Percentiles rank a stretch among this genome's conserved stretches.
These are phyloP conservation scores for Sebastes taczanowskii DNA, from an alignment of 2,797 vertebrate genomes.

Conservation along the genomic window DNA sequence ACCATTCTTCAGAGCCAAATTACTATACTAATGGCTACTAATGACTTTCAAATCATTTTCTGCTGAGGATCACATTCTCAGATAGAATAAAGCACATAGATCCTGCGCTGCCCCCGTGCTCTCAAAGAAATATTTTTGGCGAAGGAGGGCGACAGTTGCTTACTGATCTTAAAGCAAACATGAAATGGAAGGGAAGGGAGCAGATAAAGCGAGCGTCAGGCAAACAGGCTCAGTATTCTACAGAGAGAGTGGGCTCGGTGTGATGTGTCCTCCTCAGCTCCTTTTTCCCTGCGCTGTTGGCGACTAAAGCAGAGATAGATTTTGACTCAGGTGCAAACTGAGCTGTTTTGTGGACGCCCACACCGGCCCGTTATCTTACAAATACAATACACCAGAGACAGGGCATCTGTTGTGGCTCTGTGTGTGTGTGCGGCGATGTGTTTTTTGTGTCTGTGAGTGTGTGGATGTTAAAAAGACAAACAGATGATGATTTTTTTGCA, in stretches of 20 bases:
- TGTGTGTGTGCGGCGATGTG: slow-evolving; percentile 10
- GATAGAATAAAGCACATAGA: background rate
- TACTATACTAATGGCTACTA: background rate
- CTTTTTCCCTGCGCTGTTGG: slow-evolving; percentile 61
- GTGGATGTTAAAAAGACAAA: slow-evolving; percentile 46
- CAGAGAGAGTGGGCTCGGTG: slow-evolving; percentile 64
- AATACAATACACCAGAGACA: slow-evolving; percentile 79
- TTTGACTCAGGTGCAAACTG: slow-evolving; percentile 82
- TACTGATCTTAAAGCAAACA: slow-evolving; percentile 66
- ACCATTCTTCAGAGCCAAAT: slow-evolving; percentile 30
- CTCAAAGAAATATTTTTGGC: slow-evolving; percentile 43
- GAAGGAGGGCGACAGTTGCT: slow-evolving; percentile 55
- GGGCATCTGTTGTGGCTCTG: slow-evolving; percentile 72
- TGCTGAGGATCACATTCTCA: slow-evolving; percentile 16
- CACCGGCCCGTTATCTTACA: slow-evolving; percentile 73
- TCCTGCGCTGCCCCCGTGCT: slow-evolving; percentile 8
- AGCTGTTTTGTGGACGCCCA: slow-evolving; percentile 77
- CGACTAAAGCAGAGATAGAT: slow-evolving; percentile 72
- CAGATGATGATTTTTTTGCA: slow-evolving; percentile 28
- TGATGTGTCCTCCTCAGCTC: slow-evolving; percentile 71
- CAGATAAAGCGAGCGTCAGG: slow-evolving; percentile 61
- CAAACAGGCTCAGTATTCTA: slow-evolving; percentile 53
- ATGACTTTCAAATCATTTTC: slow-evolving; percentile 26
- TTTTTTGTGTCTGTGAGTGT: slow-evolving; percentile 27
- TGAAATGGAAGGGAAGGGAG: slow-evolving; percentile 51